Evolutionary conservation across 2,888 invertebrate genomes (phyloP), one percentile per base, ranked within the genome.

Genomic region (Pasiphila rectangulata): DNA sequence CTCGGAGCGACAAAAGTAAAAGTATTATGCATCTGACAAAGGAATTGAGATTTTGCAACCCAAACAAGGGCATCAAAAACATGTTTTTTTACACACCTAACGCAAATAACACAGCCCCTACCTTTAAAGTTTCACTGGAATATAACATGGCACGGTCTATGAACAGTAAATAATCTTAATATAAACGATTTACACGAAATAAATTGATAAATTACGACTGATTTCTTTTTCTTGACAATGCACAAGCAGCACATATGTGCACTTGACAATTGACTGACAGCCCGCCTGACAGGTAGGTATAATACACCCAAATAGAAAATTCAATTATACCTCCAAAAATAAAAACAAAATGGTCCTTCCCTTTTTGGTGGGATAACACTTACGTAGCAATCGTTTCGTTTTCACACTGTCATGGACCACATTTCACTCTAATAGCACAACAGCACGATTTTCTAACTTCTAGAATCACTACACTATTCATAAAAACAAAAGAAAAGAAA

Each of bases 351-450:
- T 10, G 23, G 4, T n/a, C 32, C 19, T 46, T 49, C 53, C 48
- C 7, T 46, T 69, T 71, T 76, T 72, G 62, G 73, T 69, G 66
- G 75, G 68, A 56, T 79, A 73, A 82, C 81, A 87, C 86, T 87
- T 85, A 86, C 86, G 82, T 82, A 81, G 80, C 75, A 78, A 77
- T 68, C 73, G 35, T 79, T 80, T 9, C 16, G 9, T 32, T 85
- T 84, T 83, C 67, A 84, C 83, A 74, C 78, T 83, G 85, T 86
- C 86, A 84, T 87, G 76, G 73, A 79, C 79, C 85, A 86, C 87
- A 87, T 84, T 86, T 82, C 78, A 79, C 72, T 77, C 63, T 63
- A 69, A 64, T 69, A 70, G 61, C 73, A 76, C 76, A 71, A 71
- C 70, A 75, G 13, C 7, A 27, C 27, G 27, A 12, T 27, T n/a